These are phyloP conservation scores for Halichoerus grypus DNA, from an alignment of 2,113 vertebrate species.

Conservation along the genomic window DNA sequence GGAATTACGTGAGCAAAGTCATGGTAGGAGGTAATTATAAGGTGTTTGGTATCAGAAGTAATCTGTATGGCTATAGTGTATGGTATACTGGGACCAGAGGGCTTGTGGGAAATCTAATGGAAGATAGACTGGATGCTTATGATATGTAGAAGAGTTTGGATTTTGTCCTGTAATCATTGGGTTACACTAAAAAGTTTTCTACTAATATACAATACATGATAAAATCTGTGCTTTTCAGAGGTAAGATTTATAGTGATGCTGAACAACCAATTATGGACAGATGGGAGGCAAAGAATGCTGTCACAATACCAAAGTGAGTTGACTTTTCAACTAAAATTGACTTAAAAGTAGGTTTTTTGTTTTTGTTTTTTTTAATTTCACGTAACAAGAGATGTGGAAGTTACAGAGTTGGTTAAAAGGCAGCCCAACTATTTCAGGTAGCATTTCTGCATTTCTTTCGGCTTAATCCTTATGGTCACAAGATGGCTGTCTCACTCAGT, in stretches of 20 bases:
- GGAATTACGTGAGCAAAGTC: conserved; percentile 18
- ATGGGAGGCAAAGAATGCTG: background rate
- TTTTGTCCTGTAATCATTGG: conserved; percentile 29
- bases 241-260: background rate
- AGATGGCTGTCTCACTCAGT: background rate
- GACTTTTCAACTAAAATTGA: conserved; percentile 28
- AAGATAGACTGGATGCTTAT: background rate
- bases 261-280: background rate
- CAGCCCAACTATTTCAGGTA: background rate
- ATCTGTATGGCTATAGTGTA: background rate
- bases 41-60: background rate
- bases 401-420: conserved; percentile 39
- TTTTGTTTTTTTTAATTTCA: background rate
- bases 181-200: conserved; percentile 8
- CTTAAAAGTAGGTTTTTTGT: background rate
- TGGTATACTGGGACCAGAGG: background rate
- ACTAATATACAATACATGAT: background rate
- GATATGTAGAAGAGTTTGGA: background rate
- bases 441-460: conserved; percentile 34
- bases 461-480: background rate
- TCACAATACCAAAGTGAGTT: background rate
- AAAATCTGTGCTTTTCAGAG: conserved; percentile 5
- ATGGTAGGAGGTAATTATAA: background rate
- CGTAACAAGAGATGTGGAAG: conserved; percentile 10
- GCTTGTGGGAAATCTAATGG: background rate